Percentiles rank a stretch among this genome's conserved stretches.
phyloP scores from a whole-genome alignment of 1,140 invertebrate genomes.

The Bombyx mandarina region DNA sequence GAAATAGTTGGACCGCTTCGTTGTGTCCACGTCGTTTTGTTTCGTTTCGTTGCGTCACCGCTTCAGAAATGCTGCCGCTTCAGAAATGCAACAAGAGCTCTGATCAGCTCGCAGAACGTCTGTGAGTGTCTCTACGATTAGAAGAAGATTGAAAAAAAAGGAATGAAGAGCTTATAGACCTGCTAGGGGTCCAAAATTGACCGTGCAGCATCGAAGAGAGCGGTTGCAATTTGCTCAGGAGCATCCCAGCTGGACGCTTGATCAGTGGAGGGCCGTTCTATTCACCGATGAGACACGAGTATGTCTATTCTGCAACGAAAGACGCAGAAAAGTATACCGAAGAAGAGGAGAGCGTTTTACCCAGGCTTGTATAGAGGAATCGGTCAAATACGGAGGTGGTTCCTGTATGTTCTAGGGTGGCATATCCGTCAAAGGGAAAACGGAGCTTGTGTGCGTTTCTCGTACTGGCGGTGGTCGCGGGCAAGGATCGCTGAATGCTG shows the following conservation, averaged over 20 bases:
- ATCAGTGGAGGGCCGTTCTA: slow-evolving; percentile 12
- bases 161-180: slow-evolving; percentile 3
- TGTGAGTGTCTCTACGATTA: slow-evolving; percentile 1
- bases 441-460: slow-evolving; percentile 15
- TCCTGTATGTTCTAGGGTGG: slow-evolving; percentile 15
- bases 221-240: slow-evolving; percentile 13
- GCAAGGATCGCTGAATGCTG: not conserved
- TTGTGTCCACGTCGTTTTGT: slow-evolving; percentile 6
- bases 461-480: slow-evolving; percentile 5
- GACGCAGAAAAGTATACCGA: slow-evolving; percentile 8
- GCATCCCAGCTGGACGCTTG: slow-evolving; percentile 9
- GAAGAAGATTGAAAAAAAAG: slow-evolving; percentile 1
- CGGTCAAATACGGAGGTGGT: slow-evolving; percentile 9
- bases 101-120: not conserved
- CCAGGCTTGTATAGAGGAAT: slow-evolving; percentile 15
- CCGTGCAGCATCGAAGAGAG: slow-evolving; percentile 9
- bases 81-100: slow-evolving; percentile 3
- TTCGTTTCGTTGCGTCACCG: slow-evolving; percentile 5
- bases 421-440: slow-evolving; percentile 13
- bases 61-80: slow-evolving; percentile 3
- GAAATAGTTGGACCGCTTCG: slow-evolving; percentile 15
- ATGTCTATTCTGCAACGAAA: slow-evolving; percentile 9
- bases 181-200: slow-evolving; percentile 12
- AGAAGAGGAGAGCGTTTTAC: slow-evolving; percentile 11
- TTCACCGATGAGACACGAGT: slow-evolving; percentile 17